These are phyloP conservation scores for Dicyrtomina minuta DNA, from an alignment of 2,888 invertebrate genomes.

Conservation along the genomic window DNA sequence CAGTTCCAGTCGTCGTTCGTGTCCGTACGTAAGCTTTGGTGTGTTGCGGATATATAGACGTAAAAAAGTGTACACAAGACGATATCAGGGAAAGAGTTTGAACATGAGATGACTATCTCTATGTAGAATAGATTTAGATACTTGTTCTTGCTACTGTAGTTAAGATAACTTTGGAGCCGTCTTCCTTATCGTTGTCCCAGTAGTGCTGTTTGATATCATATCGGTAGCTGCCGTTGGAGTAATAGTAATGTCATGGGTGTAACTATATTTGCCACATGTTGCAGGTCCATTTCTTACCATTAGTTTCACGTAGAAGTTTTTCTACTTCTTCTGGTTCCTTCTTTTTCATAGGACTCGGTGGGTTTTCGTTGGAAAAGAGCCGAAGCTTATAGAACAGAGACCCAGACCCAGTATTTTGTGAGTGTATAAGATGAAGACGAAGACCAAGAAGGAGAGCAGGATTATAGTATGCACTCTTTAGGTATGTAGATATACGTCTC, in stretches of 20 bases:
- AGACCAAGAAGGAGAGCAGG: too few species aligned
- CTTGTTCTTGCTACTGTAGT: too few species aligned
- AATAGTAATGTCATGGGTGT: conserved; percentile 9
- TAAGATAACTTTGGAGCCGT: not conserved
- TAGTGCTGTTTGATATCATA: not conserved
- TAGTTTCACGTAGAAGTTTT: not conserved
- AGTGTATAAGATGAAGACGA: too few species aligned
- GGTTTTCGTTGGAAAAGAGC: too few species aligned
- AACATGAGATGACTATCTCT: not conserved
- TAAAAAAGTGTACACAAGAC: too few species aligned
- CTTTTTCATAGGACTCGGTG: conserved; percentile 1
- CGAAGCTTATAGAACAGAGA: too few species aligned
- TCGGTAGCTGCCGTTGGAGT: too few species aligned
- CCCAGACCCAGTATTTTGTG: too few species aligned
- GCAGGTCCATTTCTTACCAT: conserved; percentile 49
- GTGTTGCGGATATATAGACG: too few species aligned
- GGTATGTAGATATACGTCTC: too few species aligned
- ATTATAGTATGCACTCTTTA: too few species aligned
- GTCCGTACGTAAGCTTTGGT: too few species aligned
- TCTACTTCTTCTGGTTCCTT: not conserved
- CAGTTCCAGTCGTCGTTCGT: conserved; percentile 8
- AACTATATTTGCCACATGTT: conserved; percentile 52
- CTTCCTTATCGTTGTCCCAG: not conserved
- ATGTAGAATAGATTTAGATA: not conserved
- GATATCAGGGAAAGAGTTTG: not conserved